These are phyloP conservation scores for Sciaenops ocellatus DNA, from an alignment of 2,797 vertebrate species.

Conservation along the genomic window DNA sequence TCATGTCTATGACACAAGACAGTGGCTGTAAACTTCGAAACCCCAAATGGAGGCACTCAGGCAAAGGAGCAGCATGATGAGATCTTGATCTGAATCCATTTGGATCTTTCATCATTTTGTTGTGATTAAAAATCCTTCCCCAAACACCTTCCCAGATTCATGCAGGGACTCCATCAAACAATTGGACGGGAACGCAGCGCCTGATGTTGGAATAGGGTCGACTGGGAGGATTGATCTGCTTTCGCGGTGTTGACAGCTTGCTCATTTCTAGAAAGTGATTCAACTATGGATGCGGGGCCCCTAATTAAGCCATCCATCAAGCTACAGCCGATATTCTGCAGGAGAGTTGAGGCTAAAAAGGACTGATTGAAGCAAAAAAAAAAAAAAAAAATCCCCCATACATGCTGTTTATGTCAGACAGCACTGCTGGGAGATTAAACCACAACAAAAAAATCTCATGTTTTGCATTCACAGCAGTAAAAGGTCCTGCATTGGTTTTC, in stretches of 20 bases:
- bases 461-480: constrained; percentile 49
- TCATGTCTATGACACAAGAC: constrained; percentile 38
- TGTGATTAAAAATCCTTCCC: constrained; percentile 67
- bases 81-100: constrained; percentile 72
- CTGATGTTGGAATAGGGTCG: constrained; percentile 52
- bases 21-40: constrained; percentile 34
- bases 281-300: constrained; percentile 60
- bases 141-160: constrained; percentile 53
- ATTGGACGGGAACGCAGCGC: constrained; percentile 61
- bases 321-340: constrained; percentile 60
- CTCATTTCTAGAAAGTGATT: constrained; percentile 73
- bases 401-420: constrained; percentile 39
- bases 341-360: constrained; percentile 56
- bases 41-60: constrained; percentile 38
- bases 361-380: constrained; percentile 50
- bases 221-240: constrained; percentile 72
- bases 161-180: constrained; percentile 66
- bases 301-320: constrained; percentile 81
- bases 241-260: constrained; percentile 64
- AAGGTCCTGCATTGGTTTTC: constrained; percentile 32
- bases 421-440: constrained; percentile 41
- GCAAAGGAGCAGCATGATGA: constrained; percentile 54
- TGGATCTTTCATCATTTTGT: constrained; percentile 65
- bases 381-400: constrained; percentile 41
- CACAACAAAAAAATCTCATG: constrained; percentile 19